Evolutionary conservation across 30 jellyfish, hydroid and myxozoan species (phyloP), one percentile per base, ranked within the genome.

Genomic region (Nemopilema nomurai): DNA sequence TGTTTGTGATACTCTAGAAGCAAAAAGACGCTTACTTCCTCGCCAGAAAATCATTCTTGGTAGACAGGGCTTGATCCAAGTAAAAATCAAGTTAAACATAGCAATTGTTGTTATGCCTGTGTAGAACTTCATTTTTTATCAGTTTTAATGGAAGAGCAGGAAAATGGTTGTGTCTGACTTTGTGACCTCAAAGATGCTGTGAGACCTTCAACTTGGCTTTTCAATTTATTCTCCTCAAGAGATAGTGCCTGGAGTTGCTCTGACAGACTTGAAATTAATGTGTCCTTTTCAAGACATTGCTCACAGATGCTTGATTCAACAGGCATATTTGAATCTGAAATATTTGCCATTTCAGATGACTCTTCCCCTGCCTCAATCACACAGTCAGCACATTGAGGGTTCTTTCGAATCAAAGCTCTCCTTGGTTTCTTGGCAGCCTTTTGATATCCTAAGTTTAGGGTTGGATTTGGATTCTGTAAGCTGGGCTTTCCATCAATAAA

Each of bases 61-160:
- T 27, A 77, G 69, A 57, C 69, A 77, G 28, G 87, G 87, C 64
- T 77, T 77, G 76, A 77, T n/a, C 74, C 67, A 57, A 32, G 53
- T 28, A 57, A 77, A 77, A 18, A 77, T 57, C 69, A 63, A 18
- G 41, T 77, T 23, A 26, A 77, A 77, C 87, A 77, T 77, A 29
- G 76, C 50, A 77, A 77, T 51, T 17, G 87, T 32, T 49, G 76
- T 16, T 49, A 77, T 77, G 41, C 87, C 87, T 32, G 87, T 77
- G 76, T 77, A 77, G 69, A 49, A 49, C 63, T 77, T 77, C 87
- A 77, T 77, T 26, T 77, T 23, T 77, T 51, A 63, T 77, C 87
- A 49, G 82, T 77, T 63, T 77, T 77, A 49, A 77, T 77, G 77
- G 31, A 16, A 23, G 77, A 67, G 41, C 31, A 67, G 33, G 77